Base-by-base conservation (phyloP, 2,797 vertebrate species). In the Nyctalus aviator region DNA sequence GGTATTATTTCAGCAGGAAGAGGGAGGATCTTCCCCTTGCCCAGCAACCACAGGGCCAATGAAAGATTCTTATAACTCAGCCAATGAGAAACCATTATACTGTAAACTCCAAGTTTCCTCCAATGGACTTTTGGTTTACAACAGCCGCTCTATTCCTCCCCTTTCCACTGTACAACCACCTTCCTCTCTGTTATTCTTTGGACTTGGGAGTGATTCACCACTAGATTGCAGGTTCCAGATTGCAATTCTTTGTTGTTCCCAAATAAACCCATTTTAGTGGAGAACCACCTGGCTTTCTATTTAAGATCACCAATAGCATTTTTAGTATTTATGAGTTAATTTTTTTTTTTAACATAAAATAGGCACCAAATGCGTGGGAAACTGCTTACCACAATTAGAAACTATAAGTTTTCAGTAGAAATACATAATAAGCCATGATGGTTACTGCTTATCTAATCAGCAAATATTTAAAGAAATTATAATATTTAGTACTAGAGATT, bases 381-480 rank as follows among this genome's bases (percentile, higher is more conserved):
- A 93, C 64, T 78, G 23, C 21, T 94, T 84, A 64, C 50, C 13
- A 48, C 4, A 8, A 66, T 82, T 87, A 84, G 18, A 75, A 90
- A 59, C 9, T 27, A 76, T 37, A 62, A 4, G 15, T 93, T 14
- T 83, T 27, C 37, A 62, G 59, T 44, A 68, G 17, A 92, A 92
- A 46, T 71, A 94, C 3, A 96, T 72, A 75, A 75, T 85, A 91
- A 85, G 32, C 10, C 7, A 37, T 50, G 8, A 32, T 14, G 23
- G 75, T 83, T 86, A 92, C 32, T 86, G 48, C 44, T 79, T 62
- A 81, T 72, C 8, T 72, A 93, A 69, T 48, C 15, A 95, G 62
- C 37, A 95, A 75, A 81, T 73, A 90, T 27, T 18, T 84, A 13
- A 87, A 93, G 8, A 53, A 53, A 76, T 72, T 18, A 21, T 21